These are phyloP conservation scores for Dicyrtoma fusca DNA, from an alignment of 2,888 invertebrate genomes.

Conservation along the genomic window DNA sequence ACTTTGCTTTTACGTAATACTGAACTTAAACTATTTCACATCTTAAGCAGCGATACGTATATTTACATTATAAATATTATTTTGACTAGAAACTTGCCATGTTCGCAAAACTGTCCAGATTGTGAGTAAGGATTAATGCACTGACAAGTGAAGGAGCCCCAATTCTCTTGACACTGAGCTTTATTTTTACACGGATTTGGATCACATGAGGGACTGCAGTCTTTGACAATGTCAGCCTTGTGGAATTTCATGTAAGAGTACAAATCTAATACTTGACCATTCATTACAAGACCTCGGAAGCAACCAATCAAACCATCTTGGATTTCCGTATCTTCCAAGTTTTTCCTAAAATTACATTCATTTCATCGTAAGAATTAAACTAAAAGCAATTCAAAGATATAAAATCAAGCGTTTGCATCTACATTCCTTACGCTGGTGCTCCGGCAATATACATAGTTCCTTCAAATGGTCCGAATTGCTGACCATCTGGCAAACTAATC, in stretches of 20 bases:
- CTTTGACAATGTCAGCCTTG: slow-evolving; percentile 86
- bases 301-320: slow-evolving; percentile 91
- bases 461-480: slow-evolving; percentile 89
- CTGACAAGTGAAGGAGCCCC: slow-evolving; percentile 76
- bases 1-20: neutral
- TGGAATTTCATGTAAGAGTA: slow-evolving; percentile 92
- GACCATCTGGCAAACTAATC: slow-evolving; percentile 74
- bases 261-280: slow-evolving; percentile 86
- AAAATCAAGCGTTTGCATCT: neutral
- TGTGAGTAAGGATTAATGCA: slow-evolving; percentile 94
- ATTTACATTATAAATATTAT: no score
- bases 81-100: slow-evolving; percentile 75
- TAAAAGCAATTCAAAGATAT: neutral
- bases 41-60: slow-evolving; percentile 1
- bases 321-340: slow-evolving; percentile 63
- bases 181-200: slow-evolving; percentile 92
- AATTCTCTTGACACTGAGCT: slow-evolving; percentile 69
- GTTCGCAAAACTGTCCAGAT: slow-evolving; percentile 85
- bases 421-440: slow-evolving; percentile 77
- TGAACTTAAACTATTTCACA: neutral
- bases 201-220: slow-evolving; percentile 91
- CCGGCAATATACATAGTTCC: slow-evolving; percentile 93
- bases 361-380: no score
- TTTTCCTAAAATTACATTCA: slow-evolving; percentile 20
- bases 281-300: slow-evolving; percentile 88